Base-by-base conservation (phyloP, 2,888 invertebrate genomes). In the Tetheella fluctuosa region DNA sequence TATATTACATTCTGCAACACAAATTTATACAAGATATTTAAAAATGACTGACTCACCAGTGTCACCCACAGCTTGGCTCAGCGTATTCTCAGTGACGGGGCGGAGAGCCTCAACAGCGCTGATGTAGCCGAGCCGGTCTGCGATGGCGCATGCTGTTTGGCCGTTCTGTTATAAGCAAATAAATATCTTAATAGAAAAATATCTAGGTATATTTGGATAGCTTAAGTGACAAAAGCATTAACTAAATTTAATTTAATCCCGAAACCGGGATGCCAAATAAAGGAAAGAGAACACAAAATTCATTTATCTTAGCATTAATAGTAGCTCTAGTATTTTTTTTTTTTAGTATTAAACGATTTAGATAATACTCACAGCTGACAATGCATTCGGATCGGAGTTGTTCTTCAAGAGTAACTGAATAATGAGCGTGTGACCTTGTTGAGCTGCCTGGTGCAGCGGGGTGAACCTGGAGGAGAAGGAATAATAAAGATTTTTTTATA, bases 81-180 rank as follows among this genome's bases (percentile, higher is more conserved):
- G 86, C 2, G 81, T 94, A 85, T 84, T 94, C 80, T 98, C 97
- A 0, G 98, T 98, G 60, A 98, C 97, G 0, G 97, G 97, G 79
- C 99, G 97, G 59, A 99, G 92, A 5, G 99, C 98, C 87, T 99
- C 99, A 64, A 99, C 98, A 0, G 99, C 99, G 61, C 98, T 98
- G 77, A 99, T 98, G 94, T 99, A 99, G 62, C 99, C 99, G 61
- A 99, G 95, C 64, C 97, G 97, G 86, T 98, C 97, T 25, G 99
- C 99, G 77, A 99, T 99, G 59, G 98, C 97, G 68, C 99, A 95
- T 3, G 99, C 98, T 6, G 99, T 99, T 93, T 99, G 98, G 2
- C 99, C 99, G 87, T 96, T 97, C 99, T 99, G 88, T 58, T 85
- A 2, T 64, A 62, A 60, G 56, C 7, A 42, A 17, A 37, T 42